Evolutionary conservation across 2,113 vertebrate genomes (phyloP).

Genomic region (Spheniscus mendiculus): DNA sequence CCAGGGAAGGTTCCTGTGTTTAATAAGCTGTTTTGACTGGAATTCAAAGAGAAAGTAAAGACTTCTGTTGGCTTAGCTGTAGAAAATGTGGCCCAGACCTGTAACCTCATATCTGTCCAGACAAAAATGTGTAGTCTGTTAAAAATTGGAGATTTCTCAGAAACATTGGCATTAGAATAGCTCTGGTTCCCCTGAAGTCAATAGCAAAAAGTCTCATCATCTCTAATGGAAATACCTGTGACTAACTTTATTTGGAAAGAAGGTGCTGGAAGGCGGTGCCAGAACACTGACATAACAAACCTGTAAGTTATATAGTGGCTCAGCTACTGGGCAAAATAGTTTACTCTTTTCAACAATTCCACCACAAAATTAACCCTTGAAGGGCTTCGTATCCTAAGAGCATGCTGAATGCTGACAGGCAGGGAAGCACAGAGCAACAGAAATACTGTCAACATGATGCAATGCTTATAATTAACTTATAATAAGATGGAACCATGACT

Average conservation of each 20-base stretch:
- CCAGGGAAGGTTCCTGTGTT: background rate
- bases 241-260: constrained; percentile 8
- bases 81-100: background rate
- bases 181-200: background rate
- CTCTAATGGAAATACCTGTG: background rate
- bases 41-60: constrained; percentile 34
- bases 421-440: background rate
- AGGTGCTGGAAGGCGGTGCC: background rate
- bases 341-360: background rate
- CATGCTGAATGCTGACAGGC: background rate
- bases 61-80: constrained; percentile 7
- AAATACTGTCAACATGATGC: background rate
- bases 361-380: background rate
- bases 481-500: background rate
- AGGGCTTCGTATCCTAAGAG: background rate
- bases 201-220: background rate
- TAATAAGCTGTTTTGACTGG: constrained; percentile 40
- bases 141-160: background rate
- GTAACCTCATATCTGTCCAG: background rate
- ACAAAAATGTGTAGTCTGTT: background rate
- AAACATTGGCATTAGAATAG: background rate
- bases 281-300: background rate
- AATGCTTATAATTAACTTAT: background rate
- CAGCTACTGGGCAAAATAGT: background rate
- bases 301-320: background rate